phyloP scores from a whole-genome alignment of 2,113 vertebrate genomes.

The Chionomys nivalis region DNA sequence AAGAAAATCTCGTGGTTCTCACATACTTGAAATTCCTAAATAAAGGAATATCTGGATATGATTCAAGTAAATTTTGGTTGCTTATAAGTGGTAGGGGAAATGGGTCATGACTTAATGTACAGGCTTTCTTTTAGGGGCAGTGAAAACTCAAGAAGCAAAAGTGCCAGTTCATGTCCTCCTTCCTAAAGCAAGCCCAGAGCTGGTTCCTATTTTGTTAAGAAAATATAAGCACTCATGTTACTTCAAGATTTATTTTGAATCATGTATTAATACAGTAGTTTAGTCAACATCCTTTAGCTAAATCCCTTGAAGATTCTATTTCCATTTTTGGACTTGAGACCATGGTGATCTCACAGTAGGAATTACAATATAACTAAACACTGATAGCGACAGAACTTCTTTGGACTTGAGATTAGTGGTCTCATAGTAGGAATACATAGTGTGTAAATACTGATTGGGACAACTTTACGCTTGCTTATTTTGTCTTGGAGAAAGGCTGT shows the following conservation, averaged over 20 bases:
- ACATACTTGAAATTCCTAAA: background rate
- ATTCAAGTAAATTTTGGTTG: background rate
- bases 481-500: background rate
- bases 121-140: background rate
- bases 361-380: background rate
- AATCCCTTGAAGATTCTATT: background rate
- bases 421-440: background rate
- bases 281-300: background rate
- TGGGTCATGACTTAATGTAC: background rate
- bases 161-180: background rate
- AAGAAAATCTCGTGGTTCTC: background rate
- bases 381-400: background rate
- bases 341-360: background rate
- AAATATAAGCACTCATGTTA: slow-evolving; percentile 2
- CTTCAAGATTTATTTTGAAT: slow-evolving; percentile 27
- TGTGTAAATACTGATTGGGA: background rate
- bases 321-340: background rate
- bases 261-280: background rate
- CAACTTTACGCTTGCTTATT: background rate
- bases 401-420: background rate
- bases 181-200: background rate
- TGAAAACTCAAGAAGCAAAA: background rate
- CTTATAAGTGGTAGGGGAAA: background rate
- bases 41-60: background rate
- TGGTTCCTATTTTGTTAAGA: background rate